phyloP scores from a whole-genome alignment of 2,888 invertebrate species.

The Dasypolia templi region DNA sequence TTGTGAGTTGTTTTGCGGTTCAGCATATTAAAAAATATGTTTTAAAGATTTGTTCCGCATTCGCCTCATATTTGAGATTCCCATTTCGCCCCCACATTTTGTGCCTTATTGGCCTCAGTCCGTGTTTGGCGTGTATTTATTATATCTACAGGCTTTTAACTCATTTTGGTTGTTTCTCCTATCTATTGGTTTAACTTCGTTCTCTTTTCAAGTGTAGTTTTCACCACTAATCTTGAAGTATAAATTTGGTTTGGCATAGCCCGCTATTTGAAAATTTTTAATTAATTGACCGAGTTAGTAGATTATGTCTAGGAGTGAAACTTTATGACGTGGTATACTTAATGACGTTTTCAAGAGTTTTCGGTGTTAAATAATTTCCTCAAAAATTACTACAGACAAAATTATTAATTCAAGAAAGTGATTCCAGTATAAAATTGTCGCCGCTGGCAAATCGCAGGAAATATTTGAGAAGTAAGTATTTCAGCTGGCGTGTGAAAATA shows the following conservation, averaged over 20 bases:
- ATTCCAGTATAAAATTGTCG: slow-evolving; percentile 3
- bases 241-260: too few species aligned
- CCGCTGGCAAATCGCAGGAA: background rate
- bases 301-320: background rate
- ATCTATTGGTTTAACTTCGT: background rate
- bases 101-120: background rate
- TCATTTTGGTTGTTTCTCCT: background rate
- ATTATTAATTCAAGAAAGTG: slow-evolving; percentile 15
- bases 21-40: background rate
- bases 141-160: background rate
- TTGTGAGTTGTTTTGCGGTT: background rate
- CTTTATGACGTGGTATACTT: too few species aligned
- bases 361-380: background rate
- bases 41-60: background rate
- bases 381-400: background rate
- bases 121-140: too few species aligned
- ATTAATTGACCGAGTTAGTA: background rate
- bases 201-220: background rate
- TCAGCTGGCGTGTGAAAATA: slow-evolving; percentile 13
- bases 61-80: background rate
- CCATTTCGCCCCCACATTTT: background rate
- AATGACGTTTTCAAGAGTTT: background rate
- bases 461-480: slow-evolving; percentile 22
- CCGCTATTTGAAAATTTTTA: too few species aligned
- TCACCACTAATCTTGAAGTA: background rate